phyloP scores from a whole-genome alignment of 30 jellyfish, hydroid and myxozoan genomes.

The Hydractinia symbiolongicarpus region DNA sequence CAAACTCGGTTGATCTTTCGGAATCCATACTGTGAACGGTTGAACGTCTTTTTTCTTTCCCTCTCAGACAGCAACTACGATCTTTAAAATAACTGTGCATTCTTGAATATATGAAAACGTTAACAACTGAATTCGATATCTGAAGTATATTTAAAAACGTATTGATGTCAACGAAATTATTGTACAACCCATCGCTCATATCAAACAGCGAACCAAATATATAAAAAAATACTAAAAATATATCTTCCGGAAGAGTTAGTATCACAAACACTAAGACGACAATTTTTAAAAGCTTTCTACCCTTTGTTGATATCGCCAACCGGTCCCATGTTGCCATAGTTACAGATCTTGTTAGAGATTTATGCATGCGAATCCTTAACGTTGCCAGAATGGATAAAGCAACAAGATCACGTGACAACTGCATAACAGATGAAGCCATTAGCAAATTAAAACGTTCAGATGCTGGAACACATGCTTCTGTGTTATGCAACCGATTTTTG shows the following conservation, averaged over 20 bases:
- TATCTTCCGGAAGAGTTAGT: conserved; percentile 49
- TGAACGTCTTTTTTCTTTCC: background rate
- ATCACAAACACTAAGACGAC: conserved; percentile 37
- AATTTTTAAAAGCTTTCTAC: conserved; percentile 27
- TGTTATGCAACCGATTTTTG: background rate
- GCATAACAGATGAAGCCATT: conserved; percentile 22
- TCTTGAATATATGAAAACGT: conserved; percentile 43
- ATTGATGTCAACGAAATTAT: conserved; percentile 27
- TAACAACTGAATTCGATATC: conserved; percentile 40
- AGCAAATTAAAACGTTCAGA: conserved; percentile 6
- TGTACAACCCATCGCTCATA: conserved; percentile 17
- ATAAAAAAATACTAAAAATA: conserved; percentile 36
- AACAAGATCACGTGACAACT: conserved; percentile 35
- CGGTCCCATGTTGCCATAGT: conserved; percentile 12
- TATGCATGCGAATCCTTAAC: conserved; percentile 5
- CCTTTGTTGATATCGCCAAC: background rate
- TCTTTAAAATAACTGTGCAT: conserved; percentile 34
- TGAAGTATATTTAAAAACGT: conserved; percentile 39
- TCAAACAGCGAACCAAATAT: background rate
- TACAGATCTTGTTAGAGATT: conserved; percentile 3
- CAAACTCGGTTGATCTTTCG: background rate
- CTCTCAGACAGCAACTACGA: background rate
- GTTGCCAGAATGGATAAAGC: background rate
- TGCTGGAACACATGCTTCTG: conserved; percentile 37
- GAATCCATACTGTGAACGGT: background rate